Base-by-base conservation (phyloP, 2,888 invertebrate genomes). In the Ametastegia equiseti region DNA sequence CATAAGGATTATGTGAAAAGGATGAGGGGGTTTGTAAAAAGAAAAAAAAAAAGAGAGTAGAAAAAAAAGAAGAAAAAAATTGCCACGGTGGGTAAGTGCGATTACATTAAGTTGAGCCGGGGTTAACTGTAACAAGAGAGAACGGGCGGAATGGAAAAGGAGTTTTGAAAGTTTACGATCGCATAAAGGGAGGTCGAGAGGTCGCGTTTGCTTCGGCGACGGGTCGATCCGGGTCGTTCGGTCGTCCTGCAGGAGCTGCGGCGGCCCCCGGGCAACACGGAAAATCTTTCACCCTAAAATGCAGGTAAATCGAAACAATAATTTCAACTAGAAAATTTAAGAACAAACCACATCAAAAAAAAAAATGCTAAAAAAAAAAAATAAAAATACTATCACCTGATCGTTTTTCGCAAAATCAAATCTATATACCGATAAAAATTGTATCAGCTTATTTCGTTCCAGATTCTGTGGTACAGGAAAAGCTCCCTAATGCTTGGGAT, bases 101-200 rank as follows among this genome's bases (percentile, higher is more conserved):
- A 80, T 80, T 54, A 75, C 71, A 80, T 80, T 75, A 80, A 73
- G 39, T 57, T 45, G 73, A 45, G 42, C 19, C 73, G 45, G 73
- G 57, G 80, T 60, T 73, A 73, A 73, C 19, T 80, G 73, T 39
- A 42, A 54, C 54, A 19, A 57, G 39, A 57, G 80, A 42, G 54
- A 45, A 80, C 50, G 57, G 50, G 47, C 60, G 60, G 80, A 80
- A 73, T 69, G 80, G 75, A 54, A 80, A 67, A 63, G 78, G 65
- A 63, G 81, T 63, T 78, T 75, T 57, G 36, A 69, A 50, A 79
- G 79, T 81, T 81, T 81, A 81, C 81, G 81, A 81, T 78, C 79
- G 50, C 39, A 67, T 80, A 80, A 80, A 79, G 79, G 67, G 69
- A 80, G 81, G 78, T 81, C 81, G 79, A 36, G 78, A 78, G 78